These are phyloP conservation scores for Nycticorax nycticorax DNA, from an alignment of 2,113 vertebrate genomes.

Conservation along the genomic window DNA sequence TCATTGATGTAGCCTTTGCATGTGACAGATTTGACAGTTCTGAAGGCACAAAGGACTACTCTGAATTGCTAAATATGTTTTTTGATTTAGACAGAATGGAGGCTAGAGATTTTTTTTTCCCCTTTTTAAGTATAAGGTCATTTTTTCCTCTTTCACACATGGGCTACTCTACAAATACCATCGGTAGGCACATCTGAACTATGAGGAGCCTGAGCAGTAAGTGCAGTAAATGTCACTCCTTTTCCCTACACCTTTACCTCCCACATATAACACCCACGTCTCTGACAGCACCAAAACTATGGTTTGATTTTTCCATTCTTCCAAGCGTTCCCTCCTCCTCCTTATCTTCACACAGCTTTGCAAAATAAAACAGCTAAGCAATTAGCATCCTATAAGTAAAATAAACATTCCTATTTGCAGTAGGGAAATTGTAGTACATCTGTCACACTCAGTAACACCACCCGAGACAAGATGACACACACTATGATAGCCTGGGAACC, in stretches of 20 bases:
- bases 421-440: neutral
- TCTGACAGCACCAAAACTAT: neutral
- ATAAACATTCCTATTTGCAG: neutral
- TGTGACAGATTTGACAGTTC: neutral
- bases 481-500: neutral
- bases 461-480: neutral
- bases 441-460: neutral
- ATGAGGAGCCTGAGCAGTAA: neutral
- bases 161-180: conserved; percentile 11
- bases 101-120: too few relatives aligned
- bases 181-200: neutral
- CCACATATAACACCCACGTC: neutral
- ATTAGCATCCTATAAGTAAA: neutral
- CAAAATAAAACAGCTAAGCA: neutral
- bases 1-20: neutral
- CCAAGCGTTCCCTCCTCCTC: neutral
- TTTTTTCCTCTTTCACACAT: neutral
- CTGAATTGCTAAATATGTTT: neutral
- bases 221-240: conserved; percentile 27
- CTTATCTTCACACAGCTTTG: neutral
- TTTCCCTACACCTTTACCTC: neutral
- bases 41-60: neutral
- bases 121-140: neutral
- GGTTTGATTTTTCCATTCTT: neutral
- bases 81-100: neutral